Base-by-base conservation (phyloP, 2,888 invertebrate genomes). In the Hypomecis punctinalis region DNA sequence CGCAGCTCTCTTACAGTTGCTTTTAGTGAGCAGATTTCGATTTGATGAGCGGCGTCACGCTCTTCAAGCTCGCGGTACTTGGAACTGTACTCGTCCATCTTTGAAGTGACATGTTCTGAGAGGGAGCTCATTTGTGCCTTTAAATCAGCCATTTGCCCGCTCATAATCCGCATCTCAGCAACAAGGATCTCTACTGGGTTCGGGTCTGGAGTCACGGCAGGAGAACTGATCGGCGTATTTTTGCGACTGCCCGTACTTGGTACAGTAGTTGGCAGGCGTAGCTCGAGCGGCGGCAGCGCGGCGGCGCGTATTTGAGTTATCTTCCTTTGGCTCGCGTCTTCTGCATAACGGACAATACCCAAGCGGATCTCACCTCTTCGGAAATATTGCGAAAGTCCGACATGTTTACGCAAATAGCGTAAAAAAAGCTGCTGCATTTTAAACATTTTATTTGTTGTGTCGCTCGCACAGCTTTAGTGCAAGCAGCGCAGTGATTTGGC, bases 71-170 rank as follows among this genome's bases (percentile, higher is more conserved):
- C 36, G 7, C 49, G 35, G 49, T 37, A 49, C 23, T 37, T 49
- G 7, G 33, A 5, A 4, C 36, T 37, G 7, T 0, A 37, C 5
- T 49, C 49, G 8, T 49, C 49, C 11, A 49, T n/a, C 37, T 8
- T 49, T 3, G 37, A 6, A 6, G 6, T 11, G 0, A 11, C 6
- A 37, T 55, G 36, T 1, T 55, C 45, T 2, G 55, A 11, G 13
- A 55, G n/a, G 8, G n/a, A 37, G 1, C 6, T 36, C 35, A 55
- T 55, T 6, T 55, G 55, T 5, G n/a, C 9, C 11, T 54, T 54
- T 6, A 54, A 10, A 8, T 54, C 45, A 4, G 45, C 54, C 5
- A 54, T 36, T 10, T 54, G 45, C 1, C n/a, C 36, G 2, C 54
- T 35, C n/a, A 54, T 43, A 6, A 45, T 8, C 9, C 36, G 43